These are phyloP conservation scores for Temnothorax ravouxi DNA, from an alignment of 2,888 invertebrate species.

Conservation along the genomic window DNA sequence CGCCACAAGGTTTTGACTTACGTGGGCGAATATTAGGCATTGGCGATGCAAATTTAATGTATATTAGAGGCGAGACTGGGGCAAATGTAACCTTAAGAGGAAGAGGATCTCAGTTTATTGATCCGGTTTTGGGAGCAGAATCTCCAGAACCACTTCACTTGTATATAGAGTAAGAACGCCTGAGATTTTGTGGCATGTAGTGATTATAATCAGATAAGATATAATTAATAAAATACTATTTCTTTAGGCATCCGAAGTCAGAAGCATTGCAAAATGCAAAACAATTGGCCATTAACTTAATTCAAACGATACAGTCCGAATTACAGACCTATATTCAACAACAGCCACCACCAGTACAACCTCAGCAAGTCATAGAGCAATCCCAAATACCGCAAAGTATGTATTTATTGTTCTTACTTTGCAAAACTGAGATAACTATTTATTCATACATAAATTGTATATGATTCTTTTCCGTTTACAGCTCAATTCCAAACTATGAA, in stretches of 20 bases:
- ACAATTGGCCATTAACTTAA: constrained; percentile 91
- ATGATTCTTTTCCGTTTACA: constrained; percentile 66
- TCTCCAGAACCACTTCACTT: constrained; percentile 92
- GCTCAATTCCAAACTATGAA: constrained; percentile 86
- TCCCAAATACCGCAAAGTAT: constrained; percentile 84
- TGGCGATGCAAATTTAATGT: constrained; percentile 91
- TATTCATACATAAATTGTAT: constrained; percentile 35
- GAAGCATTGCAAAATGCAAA: constrained; percentile 91
- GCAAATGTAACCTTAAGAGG: constrained; percentile 92
- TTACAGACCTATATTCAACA: constrained; percentile 86
- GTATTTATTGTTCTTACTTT: constrained; percentile 47
- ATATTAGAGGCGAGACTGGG: constrained; percentile 93
- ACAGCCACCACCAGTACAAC: constrained; percentile 85
- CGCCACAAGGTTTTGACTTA: constrained; percentile 92
- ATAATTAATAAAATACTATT: constrained; percentile 15
- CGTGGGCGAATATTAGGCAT: constrained; percentile 91
- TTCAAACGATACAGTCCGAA: constrained; percentile 91
- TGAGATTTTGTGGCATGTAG: background rate
- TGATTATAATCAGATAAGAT: constrained; percentile 12
- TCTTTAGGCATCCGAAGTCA: constrained; percentile 89
- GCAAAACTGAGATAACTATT: constrained; percentile 34
- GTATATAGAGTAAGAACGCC: constrained; percentile 89
- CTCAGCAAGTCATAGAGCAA: constrained; percentile 85
- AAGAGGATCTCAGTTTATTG: constrained; percentile 89
- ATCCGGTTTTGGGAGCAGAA: constrained; percentile 88